phyloP scores from a whole-genome alignment of 2,113 vertebrate genomes.

The Amblyopsis rosae region DNA sequence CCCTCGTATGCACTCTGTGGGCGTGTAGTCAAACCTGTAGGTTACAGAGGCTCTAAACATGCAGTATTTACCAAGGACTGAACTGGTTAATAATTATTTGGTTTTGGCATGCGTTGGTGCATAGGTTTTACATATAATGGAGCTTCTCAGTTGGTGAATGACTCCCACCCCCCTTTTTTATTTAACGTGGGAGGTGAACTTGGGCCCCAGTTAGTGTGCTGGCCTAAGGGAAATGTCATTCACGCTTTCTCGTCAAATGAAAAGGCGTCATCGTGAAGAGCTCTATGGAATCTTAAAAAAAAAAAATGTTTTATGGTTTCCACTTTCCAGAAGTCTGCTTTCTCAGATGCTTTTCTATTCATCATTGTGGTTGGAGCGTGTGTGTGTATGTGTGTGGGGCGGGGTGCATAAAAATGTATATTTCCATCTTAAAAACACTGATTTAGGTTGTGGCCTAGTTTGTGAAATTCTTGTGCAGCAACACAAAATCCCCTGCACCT shows the following conservation, averaged over 20 bases:
- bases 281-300: not conserved
- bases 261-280: not conserved
- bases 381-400: not conserved
- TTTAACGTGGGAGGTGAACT: constrained; percentile 17
- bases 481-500: not conserved
- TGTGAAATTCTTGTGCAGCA: constrained; percentile 1
- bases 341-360: not conserved
- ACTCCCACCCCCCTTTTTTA: not conserved
- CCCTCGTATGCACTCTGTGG: not conserved
- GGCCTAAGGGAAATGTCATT: constrained; percentile 2
- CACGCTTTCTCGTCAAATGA: not conserved
- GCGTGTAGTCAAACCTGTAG: constrained; percentile 38
- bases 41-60: constrained; percentile 57
- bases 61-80: constrained; percentile 50
- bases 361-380: not conserved
- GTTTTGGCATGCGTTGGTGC: constrained; percentile 17
- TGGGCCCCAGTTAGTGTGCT: constrained; percentile 3
- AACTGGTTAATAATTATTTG: constrained; percentile 75
- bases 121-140: constrained; percentile 17
- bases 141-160: constrained; percentile 39
- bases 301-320: not conserved
- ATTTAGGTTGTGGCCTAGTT: not conserved
- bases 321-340: not conserved
- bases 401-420: not conserved
- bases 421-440: not conserved